These are phyloP conservation scores for Remorina albescens DNA, from an alignment of 2,797 vertebrate species.

Conservation along the genomic window DNA sequence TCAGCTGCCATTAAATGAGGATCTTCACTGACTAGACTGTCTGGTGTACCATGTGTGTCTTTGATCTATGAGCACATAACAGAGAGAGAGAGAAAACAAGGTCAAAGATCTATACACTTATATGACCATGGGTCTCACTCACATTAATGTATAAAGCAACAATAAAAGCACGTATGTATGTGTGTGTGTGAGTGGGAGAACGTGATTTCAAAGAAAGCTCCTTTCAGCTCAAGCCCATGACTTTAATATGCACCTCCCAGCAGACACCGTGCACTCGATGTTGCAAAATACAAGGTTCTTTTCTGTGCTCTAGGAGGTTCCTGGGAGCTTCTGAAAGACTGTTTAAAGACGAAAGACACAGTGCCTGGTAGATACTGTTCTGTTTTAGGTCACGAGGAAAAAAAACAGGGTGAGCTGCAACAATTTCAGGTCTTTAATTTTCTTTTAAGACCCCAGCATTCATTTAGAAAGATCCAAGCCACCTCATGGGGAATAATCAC, in stretches of 20 bases:
- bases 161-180: conserved; percentile 1
- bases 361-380: conserved; percentile 62
- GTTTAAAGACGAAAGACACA: conserved; percentile 78
- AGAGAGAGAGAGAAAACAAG: conserved; percentile 71
- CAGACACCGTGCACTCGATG: conserved; percentile 62
- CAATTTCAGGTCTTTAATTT: conserved; percentile 69
- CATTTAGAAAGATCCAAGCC: conserved; percentile 52
- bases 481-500: conserved; percentile 48
- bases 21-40: conserved; percentile 60
- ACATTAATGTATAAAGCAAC: conserved; percentile 48
- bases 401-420: conserved; percentile 59
- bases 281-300: conserved; percentile 61
- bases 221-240: conserved; percentile 55
- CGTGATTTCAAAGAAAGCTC: conserved; percentile 38
- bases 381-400: conserved; percentile 60
- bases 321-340: conserved; percentile 59
- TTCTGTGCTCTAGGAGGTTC: conserved; percentile 52
- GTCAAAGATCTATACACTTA: conserved; percentile 65
- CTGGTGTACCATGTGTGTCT: conserved; percentile 51
- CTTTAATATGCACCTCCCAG: conserved; percentile 56
- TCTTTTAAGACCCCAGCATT: conserved; percentile 50
- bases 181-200: background rate
- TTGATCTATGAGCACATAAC: conserved; percentile 77
- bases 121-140: conserved; percentile 48
- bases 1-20: conserved; percentile 69